Evolutionary conservation across 2,797 vertebrate genomes (phyloP).

Genomic region (Sardinella longiceps): DNA sequence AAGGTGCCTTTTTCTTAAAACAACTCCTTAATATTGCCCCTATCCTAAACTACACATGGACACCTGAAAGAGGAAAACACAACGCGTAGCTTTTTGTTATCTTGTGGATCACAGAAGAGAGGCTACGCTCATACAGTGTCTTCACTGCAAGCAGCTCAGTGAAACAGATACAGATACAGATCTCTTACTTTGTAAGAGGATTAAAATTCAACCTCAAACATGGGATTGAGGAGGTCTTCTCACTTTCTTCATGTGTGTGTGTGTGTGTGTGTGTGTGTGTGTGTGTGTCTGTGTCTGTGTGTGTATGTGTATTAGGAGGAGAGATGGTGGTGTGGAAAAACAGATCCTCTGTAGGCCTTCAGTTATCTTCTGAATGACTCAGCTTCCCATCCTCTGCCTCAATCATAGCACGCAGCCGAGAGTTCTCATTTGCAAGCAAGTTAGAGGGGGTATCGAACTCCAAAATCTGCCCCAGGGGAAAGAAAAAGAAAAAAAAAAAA

Average conservation of each 20-base stretch:
- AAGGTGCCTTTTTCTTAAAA: constrained; percentile 14
- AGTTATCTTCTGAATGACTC: constrained; percentile 53
- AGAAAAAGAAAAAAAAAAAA: constrained; percentile 39
- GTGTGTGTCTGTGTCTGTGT: constrained; percentile 11
- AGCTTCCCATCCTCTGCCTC: constrained; percentile 69
- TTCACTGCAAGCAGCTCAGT: not conserved
- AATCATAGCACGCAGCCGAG: constrained; percentile 78
- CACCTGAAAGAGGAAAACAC: not conserved
- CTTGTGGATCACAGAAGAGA: not conserved
- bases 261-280: not conserved
- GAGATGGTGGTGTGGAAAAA: not conserved
- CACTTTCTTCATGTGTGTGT: not conserved
- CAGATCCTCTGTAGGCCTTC: constrained; percentile 35
- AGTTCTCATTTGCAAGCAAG: constrained; percentile 76
- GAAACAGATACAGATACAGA: constrained; percentile 8
- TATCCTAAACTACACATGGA: not conserved
- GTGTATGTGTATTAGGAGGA: not conserved
- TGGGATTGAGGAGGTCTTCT: not conserved
- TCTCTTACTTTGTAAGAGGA: constrained; percentile 14
- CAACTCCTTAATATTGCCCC: not conserved
- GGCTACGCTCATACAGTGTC: not conserved
- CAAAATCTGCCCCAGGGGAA: constrained; percentile 69
- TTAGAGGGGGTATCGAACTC: constrained; percentile 79
- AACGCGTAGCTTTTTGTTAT: not conserved
- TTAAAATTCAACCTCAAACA: not conserved